Conservation (phyloP, 1,140 invertebrate species). For the Maniola jurtina region DNA sequence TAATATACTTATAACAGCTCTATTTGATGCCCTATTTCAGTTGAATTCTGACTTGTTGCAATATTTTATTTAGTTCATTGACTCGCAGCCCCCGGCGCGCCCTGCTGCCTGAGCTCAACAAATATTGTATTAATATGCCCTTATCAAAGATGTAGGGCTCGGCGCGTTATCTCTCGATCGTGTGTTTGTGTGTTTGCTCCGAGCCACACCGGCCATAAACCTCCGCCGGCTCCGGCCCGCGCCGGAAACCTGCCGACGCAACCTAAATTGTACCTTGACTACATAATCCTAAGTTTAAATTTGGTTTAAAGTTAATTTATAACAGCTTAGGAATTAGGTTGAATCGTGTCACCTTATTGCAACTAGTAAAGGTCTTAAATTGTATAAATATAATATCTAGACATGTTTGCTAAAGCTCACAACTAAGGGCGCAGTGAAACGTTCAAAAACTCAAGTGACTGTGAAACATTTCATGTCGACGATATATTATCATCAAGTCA, state of each 20-base stretch:
- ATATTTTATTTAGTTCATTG: conserved; percentile 22
- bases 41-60: not conserved
- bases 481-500: too few relatives aligned
- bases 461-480: too few relatives aligned
- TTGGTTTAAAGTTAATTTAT: not conserved
- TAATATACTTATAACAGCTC: too few relatives aligned
- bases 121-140: conserved; percentile 49
- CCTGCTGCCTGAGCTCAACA: conserved; percentile 38
- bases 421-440: too few relatives aligned
- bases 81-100: conserved; percentile 16
- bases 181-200: conserved; percentile 27
- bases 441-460: too few relatives aligned
- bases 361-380: conserved; percentile 27
- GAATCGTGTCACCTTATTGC: conserved; percentile 24
- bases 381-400: conserved; percentile 1
- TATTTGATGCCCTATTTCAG: too few relatives aligned
- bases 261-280: conserved; percentile 16
- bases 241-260: conserved; percentile 20
- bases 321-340: not conserved
- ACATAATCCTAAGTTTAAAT: conserved; percentile 17
- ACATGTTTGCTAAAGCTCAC: conserved; percentile 31
- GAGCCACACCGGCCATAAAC: conserved; percentile 46
- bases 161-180: conserved; percentile 47
- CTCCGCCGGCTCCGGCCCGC: conserved; percentile 20
- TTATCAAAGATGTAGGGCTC: conserved; percentile 55